Base-by-base conservation (phyloP, 2,888 invertebrate genomes). In the Psylliodes chrysocephalus region DNA sequence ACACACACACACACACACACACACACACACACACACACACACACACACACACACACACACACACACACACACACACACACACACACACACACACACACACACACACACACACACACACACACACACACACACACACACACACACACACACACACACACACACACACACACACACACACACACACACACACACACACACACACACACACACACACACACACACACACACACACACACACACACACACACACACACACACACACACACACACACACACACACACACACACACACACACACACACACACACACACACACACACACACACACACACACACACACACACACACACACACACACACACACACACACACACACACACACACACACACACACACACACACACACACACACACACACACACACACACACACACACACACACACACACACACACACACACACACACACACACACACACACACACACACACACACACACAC, bases 11-110 rank as follows among this genome's bases (percentile, higher is more conserved):
- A 42, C 14, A 42, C 42, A 42, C 42, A 42, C 42, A 42, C 42
- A 42, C 14, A 15, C 17, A 17, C 15, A 42, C 15, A 17, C 17
- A 15, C 3, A 42, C 14, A 42, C 42, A 42, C 42, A 42, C 42
- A 42, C 3, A 15, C 17, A 14, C 42, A 42, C 42, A 42, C 42
- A 42, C 42, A 42, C 14, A 42, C 14, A 42, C 42, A 42, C 42
- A 42, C 42, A 42, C 42, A 42, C 42, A 42, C 42, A 42, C 42
- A 42, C 42, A 42, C 14, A 42, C 14, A 42, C 42, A 42, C 42
- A 42, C 42, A 42, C 42, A 42, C 42, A 42, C 42, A 42, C 42
- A 42, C 42, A 42, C 42, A 42, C 42, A 42, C 42, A 42, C 42
- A 42, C 42, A 42, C 42, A 42, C 17, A 15, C 17, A 42, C 17